Conservation (phyloP, 2,797 vertebrate genomes). For the Sandelia bainsii region DNA sequence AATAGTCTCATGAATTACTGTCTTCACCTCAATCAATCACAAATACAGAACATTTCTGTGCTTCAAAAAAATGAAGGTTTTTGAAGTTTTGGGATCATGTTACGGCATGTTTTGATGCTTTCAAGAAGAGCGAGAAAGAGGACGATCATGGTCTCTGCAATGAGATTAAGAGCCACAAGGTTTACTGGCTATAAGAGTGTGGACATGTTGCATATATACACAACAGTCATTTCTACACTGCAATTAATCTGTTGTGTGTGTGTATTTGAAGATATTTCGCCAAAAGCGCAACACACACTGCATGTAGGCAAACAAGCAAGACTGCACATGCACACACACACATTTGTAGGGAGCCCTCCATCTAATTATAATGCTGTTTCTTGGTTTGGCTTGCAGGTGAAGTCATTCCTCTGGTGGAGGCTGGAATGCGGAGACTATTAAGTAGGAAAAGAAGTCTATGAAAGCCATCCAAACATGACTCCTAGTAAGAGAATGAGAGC, state of each 20-base stretch:
- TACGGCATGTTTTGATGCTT: conserved; percentile 44
- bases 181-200: background rate
- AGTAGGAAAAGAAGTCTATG: conserved; percentile 12
- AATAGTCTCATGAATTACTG: conserved; percentile 52
- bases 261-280: background rate
- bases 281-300: background rate
- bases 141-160: conserved; percentile 5
- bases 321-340: conserved; percentile 25
- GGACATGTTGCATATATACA: no score
- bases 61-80: conserved; percentile 12
- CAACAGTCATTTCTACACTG: conserved; percentile 1
- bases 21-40: conserved; percentile 41
- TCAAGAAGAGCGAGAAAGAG: background rate
- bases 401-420: conserved; percentile 68
- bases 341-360: conserved; percentile 11
- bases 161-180: conserved; percentile 5
- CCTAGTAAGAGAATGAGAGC: background rate
- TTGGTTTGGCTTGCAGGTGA: conserved; percentile 55
- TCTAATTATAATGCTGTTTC: conserved; percentile 44
- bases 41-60: conserved; percentile 16
- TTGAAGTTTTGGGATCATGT: conserved; percentile 29
- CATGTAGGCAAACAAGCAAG: conserved; percentile 2
- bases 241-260: conserved; percentile 8
- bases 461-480: conserved; percentile 29
- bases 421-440: conserved; percentile 56